These are phyloP conservation scores for Patiria pectinifera DNA, from an alignment of 53 echinoderm and acorn worm genomes.

Conservation along the genomic window DNA sequence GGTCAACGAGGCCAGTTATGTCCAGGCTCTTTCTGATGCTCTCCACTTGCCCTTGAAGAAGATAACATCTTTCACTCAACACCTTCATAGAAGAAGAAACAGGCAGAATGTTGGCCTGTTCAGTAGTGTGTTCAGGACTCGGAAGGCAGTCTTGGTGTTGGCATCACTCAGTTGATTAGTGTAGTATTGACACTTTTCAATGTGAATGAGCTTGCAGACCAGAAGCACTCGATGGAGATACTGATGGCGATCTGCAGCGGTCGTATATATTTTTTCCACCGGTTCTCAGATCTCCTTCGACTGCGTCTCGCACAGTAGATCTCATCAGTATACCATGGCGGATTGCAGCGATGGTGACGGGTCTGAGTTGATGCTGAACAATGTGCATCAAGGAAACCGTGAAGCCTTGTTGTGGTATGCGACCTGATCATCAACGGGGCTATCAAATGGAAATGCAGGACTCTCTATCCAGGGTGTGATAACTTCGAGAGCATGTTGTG, in stretches of 20 bases:
- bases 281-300: slow-evolving; percentile 7
- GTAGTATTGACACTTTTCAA: slow-evolving; percentile 42
- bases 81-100: slow-evolving; percentile 3
- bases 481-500: slow-evolving; percentile 1
- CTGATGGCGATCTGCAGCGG: not conserved
- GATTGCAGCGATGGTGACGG: not conserved
- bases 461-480: not conserved
- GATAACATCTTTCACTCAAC: slow-evolving; percentile 3
- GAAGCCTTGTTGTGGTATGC: not conserved
- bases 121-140: slow-evolving; percentile 30
- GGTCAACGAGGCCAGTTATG: not conserved
- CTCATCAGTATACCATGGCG: slow-evolving; percentile 16
- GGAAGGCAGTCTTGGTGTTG: slow-evolving; percentile 10
- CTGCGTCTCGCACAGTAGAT: slow-evolving; percentile 11
- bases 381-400: slow-evolving; percentile 10
- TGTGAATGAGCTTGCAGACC: slow-evolving; percentile 38
- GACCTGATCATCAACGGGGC: slow-evolving; percentile 15
- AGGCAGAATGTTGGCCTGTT: slow-evolving; percentile 6
- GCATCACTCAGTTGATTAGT: not conserved
- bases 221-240: slow-evolving; percentile 16
- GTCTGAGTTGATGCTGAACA: not conserved
- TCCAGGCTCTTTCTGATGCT: slow-evolving; percentile 10
- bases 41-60: not conserved
- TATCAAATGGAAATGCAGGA: slow-evolving; percentile 39
- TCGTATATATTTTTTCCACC: not conserved